phyloP scores from a whole-genome alignment of 2,113 vertebrate genomes.

The Lycaon pictus region DNA sequence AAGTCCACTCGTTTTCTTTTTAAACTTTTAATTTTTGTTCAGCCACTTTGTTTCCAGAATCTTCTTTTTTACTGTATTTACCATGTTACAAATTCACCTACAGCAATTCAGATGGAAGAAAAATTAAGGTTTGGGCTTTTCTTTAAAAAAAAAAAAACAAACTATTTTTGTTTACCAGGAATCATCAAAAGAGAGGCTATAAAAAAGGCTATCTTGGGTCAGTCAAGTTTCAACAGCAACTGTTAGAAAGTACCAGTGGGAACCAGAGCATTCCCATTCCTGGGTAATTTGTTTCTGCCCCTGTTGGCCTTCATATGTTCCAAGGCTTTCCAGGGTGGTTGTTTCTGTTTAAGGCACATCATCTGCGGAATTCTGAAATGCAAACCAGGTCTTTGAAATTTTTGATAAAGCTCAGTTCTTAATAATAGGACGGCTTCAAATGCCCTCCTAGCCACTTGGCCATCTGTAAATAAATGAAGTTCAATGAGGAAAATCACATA shows the following conservation, averaged over 20 bases:
- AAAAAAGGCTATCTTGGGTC: constrained; percentile 61
- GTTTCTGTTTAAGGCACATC: constrained; percentile 80
- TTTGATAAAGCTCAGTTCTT: constrained; percentile 72
- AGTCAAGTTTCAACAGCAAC: constrained; percentile 46
- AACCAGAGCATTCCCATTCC: not conserved
- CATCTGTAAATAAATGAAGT: constrained; percentile 85
- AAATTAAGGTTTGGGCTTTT: not conserved
- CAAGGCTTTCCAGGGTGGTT: constrained; percentile 74
- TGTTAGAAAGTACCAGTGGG: not conserved
- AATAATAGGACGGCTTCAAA: constrained; percentile 71
- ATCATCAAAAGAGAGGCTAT: constrained; percentile 46
- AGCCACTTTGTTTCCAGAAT: constrained; percentile 60
- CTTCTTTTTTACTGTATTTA: constrained; percentile 53
- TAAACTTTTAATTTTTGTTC: constrained; percentile 55
- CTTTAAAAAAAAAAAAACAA: not conserved
- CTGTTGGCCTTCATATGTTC: constrained; percentile 72
- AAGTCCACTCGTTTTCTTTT: constrained; percentile 31
- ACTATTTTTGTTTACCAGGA: constrained; percentile 61
- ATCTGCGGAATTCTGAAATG: constrained; percentile 72
- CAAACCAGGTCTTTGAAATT: constrained; percentile 79
- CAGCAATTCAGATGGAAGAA: not conserved
- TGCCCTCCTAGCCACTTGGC: constrained; percentile 15
- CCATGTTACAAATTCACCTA: constrained; percentile 73
- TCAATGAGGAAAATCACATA: constrained; percentile 82
- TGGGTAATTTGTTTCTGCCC: not conserved